phyloP scores from a whole-genome alignment of 2,113 vertebrate genomes.

The Ptilorrhoa leucosticta region DNA sequence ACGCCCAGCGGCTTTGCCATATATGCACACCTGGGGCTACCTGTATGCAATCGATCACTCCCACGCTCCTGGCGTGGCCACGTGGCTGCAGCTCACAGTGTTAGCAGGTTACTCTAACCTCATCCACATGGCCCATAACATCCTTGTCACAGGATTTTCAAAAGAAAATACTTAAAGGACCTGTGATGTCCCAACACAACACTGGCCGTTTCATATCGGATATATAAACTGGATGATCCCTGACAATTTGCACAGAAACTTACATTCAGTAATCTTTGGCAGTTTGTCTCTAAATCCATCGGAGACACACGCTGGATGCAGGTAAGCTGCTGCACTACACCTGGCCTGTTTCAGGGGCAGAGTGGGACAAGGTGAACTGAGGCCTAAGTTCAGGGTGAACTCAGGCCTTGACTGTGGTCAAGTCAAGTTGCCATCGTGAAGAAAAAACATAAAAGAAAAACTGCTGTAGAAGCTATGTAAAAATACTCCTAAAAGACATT shows the following conservation, averaged over 20 bases:
- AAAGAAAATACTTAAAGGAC: neutral
- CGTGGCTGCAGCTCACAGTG: neutral
- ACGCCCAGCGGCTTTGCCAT: rapidly evolving
- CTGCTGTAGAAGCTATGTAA: neutral
- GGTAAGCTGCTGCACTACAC: neutral
- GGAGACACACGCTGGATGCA: rapidly evolving
- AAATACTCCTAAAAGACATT: neutral
- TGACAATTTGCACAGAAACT: neutral
- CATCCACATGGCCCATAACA: neutral
- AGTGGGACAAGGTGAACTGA: neutral
- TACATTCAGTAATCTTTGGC: rapidly evolving
- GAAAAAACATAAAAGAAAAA: neutral
- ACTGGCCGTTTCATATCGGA: neutral
- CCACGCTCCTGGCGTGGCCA: rapidly evolving
- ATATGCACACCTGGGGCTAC: rapidly evolving
- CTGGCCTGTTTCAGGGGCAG: neutral
- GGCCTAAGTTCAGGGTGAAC: neutral
- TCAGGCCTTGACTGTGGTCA: neutral
- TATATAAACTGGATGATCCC: neutral
- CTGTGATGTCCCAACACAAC: neutral
- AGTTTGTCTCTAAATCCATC: neutral
- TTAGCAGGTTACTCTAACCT: neutral
- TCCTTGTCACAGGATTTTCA: neutral
- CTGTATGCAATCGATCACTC: rapidly evolving
- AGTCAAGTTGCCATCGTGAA: neutral